Base-by-base conservation (phyloP, 2,113 vertebrate species). In the Cathartes aura region DNA sequence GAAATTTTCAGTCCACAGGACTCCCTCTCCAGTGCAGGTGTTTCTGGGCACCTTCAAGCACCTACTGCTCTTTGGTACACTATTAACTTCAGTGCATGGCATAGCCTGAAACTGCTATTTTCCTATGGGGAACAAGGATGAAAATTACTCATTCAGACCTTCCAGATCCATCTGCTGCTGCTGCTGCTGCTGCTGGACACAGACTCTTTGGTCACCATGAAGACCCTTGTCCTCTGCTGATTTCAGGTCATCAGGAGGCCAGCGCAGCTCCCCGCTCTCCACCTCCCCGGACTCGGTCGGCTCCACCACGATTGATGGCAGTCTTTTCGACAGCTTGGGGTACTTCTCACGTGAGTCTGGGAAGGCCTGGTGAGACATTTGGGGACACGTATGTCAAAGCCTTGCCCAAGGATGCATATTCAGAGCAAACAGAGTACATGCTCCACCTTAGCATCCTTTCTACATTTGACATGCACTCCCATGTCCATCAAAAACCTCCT, bases 271-370 rank as follows among this genome's bases (percentile, higher is more conserved):
- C 32, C 99, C 99, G 0, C 99, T 99, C 97, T 99, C 99, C 92
- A 99, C 99, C 59, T 99, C 99, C 3, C 98, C 97, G 1, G 96
- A 98, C 43, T 99, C 99, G 0, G 98, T 98, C 0, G 99, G 99
- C 96, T 99, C 99, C 89, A 99, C 99, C 64, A 99, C 99, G 8
- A 99, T 99, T 1, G 99, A 99, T 0, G 99, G 99, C 89, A 99
- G 98, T 52, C 99, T 98, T 96, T 99, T 99, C 82, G 99, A 98
- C 97, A 99, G 80, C 98, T 99, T 99, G 24, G 99, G 99, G 82
- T 98, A 98, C 90, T 99, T 98, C 88, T 99, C 99, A 53, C 97
- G 98, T 50, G 98, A 90, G 52, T 99, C 99, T 87, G 99, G 97
- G 95, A 99, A 99, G 90, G 98, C 98, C 99, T 99, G 96, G 72